Percentiles rank a stretch among this genome's conserved stretches.
Conservation (phyloP, 2,888 invertebrate genomes). For the Ichneumon xanthorius region DNA sequence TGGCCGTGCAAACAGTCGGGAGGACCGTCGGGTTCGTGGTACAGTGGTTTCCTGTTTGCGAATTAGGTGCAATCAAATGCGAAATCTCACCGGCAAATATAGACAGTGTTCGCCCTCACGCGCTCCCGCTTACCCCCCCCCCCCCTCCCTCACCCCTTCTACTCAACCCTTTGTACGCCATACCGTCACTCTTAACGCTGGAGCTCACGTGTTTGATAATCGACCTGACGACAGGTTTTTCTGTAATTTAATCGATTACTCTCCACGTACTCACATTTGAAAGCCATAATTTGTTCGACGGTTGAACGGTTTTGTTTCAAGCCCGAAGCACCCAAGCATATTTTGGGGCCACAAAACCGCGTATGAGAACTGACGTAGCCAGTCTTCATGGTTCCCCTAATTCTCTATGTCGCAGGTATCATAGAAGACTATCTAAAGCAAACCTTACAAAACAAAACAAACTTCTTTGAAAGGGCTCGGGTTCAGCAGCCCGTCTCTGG, state of each 20-base stretch:
- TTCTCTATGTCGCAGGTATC: too few species aligned
- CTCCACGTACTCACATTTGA: not conserved
- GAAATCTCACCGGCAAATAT: slow-evolving; percentile 80
- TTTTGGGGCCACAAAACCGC: too few species aligned
- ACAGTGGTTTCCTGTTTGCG: slow-evolving; percentile 79
- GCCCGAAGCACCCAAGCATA: not conserved
- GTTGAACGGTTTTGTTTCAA: not conserved
- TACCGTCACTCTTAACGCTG: not conserved
- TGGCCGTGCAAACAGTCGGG: slow-evolving; percentile 74
- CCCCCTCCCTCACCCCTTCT: not conserved
- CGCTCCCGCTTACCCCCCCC: not conserved
- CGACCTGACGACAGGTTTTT: not conserved
- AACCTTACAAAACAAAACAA: too few species aligned
- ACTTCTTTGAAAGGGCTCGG: too few species aligned
- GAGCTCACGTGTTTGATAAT: slow-evolving; percentile 1
- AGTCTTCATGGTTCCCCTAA: too few species aligned
- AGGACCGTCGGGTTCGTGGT: slow-evolving; percentile 71
- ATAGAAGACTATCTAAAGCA: too few species aligned
- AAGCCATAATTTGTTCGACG: not conserved
- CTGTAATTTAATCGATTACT: not conserved
- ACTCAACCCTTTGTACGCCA: not conserved
- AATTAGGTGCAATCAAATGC: slow-evolving; percentile 82
- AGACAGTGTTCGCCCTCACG: slow-evolving; percentile 48
- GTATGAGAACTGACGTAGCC: too few species aligned
- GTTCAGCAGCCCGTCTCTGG: too few species aligned